Percentiles rank a stretch among this genome's conserved stretches.
phyloP scores from a whole-genome alignment of 2,113 vertebrate genomes.

The Pristiophorus japonicus region DNA sequence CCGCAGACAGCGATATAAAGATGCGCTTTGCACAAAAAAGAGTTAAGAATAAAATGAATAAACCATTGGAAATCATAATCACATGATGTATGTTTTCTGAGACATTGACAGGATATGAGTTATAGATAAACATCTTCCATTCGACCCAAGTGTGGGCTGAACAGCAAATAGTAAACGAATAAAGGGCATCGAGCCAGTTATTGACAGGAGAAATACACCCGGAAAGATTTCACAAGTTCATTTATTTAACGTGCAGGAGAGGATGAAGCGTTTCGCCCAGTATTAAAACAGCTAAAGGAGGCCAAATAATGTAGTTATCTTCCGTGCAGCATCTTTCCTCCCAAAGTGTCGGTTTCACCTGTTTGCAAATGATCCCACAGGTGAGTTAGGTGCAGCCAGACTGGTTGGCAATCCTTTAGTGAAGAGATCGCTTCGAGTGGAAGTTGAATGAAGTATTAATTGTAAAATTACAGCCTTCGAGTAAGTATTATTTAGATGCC shows the following conservation, averaged over 20 bases:
- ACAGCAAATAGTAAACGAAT: not conserved
- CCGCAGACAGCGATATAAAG: not conserved
- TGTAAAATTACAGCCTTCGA: not conserved
- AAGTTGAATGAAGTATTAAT: not conserved
- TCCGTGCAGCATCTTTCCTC: not conserved
- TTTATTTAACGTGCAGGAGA: not conserved
- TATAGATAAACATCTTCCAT: not conserved
- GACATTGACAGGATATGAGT: not conserved
- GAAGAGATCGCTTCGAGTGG: too few relatives aligned
- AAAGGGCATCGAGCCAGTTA: not conserved
- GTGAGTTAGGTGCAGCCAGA: not conserved
- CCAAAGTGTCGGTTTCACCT: not conserved
- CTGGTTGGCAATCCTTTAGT: not conserved
- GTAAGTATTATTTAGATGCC: not conserved
- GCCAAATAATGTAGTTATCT: not conserved
- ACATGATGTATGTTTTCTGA: not conserved
- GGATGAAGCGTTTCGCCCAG: not conserved
- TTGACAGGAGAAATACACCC: not conserved
- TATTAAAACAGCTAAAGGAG: not conserved
- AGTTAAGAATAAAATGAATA: not conserved
- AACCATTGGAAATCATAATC: too few relatives aligned
- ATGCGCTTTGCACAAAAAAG: not conserved
- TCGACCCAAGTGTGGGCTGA: not conserved
- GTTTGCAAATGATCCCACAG: not conserved
- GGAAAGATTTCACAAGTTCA: not conserved